Conservation (phyloP, 1,140 invertebrate species). For the Aphelenchoides besseyi region DNA sequence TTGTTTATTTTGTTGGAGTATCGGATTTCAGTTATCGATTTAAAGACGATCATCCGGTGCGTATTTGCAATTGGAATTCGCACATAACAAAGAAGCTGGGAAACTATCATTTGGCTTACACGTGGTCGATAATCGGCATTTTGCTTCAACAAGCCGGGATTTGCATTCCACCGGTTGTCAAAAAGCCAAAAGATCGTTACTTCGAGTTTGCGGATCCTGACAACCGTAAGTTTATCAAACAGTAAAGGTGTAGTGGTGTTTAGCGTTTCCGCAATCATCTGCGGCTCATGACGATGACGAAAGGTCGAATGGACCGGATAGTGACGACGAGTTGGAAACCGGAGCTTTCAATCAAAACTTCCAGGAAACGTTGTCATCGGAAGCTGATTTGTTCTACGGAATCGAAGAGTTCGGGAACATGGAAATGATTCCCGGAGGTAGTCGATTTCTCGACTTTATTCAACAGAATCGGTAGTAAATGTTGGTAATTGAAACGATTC, state of each 20-base stretch:
- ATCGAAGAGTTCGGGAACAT: conserved; percentile 3
- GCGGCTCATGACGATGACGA: conserved; percentile 21
- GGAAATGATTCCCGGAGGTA: neutral
- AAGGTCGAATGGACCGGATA: conserved; percentile 2
- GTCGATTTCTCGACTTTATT: conserved; percentile 7
- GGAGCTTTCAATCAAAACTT: conserved; percentile 10
- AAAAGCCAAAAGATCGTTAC: neutral
- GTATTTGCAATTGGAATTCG: conserved; percentile 19
- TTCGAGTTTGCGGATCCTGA: neutral
- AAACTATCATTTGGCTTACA: neutral
- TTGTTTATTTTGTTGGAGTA: neutral
- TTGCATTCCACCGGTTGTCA: neutral
- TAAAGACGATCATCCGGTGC: neutral
- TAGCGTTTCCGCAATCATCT: too few species aligned
- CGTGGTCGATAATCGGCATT: conserved; percentile 14
- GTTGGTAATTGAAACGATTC: too few species aligned
- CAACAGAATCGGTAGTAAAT: conserved; percentile 19
- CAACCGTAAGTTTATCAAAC: conserved; percentile 2
- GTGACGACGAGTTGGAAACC: neutral
- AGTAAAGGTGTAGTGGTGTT: neutral
- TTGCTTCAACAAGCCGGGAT: neutral
- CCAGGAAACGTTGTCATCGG: conserved; percentile 5
- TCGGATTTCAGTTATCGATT: conserved; percentile 2
- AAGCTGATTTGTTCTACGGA: conserved; percentile 10
- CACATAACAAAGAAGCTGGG: neutral